Percentiles rank a stretch among this genome's conserved stretches.
These are phyloP conservation scores for Chunga burmeisteri DNA, from an alignment of 2,113 vertebrate species.

Conservation along the genomic window DNA sequence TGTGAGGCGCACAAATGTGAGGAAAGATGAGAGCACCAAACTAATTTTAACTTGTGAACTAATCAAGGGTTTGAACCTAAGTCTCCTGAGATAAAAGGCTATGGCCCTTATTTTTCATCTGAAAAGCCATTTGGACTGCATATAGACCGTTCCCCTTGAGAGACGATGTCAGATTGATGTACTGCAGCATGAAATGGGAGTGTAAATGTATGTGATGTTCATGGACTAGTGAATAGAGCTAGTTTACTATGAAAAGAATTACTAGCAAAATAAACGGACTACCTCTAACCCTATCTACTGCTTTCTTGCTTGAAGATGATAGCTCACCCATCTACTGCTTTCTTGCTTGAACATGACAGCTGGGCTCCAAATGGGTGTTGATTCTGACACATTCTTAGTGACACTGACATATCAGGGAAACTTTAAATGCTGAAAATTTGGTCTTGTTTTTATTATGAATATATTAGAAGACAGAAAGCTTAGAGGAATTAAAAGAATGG, in stretches of 20 bases:
- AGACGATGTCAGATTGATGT: constrained; percentile 45
- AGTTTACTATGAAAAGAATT: constrained; percentile 48
- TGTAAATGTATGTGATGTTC: constrained; percentile 50
- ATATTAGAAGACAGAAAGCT: not conserved
- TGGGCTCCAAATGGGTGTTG: not conserved
- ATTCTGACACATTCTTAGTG: not conserved
- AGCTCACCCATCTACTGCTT: not conserved
- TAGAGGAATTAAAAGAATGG: not conserved
- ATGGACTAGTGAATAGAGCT: constrained; percentile 46
- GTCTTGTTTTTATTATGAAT: not conserved
- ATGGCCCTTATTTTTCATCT: constrained; percentile 53
- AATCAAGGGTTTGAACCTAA: constrained; percentile 24
- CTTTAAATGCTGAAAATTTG: not conserved
- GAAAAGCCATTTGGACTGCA: constrained; percentile 38
- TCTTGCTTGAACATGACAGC: not conserved
- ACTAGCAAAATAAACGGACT: constrained; percentile 10
- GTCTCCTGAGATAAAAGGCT: not conserved
- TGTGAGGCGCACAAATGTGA: not conserved
- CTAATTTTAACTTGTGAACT: constrained; percentile 45
- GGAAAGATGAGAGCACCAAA: not conserved
- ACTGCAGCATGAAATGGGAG: constrained; percentile 36
- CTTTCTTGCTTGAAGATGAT: not conserved
- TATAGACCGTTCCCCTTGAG: constrained; percentile 34
- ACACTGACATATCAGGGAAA: not conserved
- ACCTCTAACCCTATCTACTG: not conserved